Percentiles rank a stretch among this genome's conserved stretches.
Evolutionary conservation across 1,140 invertebrate species (phyloP).

Genomic region (Zophobas atratus): DNA sequence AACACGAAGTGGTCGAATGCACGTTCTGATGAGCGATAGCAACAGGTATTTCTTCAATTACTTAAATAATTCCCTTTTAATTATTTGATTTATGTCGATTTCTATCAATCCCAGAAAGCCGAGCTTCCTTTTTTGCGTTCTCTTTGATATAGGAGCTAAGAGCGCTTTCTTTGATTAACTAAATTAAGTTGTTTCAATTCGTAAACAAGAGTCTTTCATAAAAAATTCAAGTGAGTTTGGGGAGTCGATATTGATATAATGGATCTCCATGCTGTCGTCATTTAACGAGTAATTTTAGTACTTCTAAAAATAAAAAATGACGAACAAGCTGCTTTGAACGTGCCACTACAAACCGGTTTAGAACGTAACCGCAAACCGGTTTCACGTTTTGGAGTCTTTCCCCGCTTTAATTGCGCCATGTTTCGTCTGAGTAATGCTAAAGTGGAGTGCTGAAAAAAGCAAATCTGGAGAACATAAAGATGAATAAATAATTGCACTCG

Average conservation of each 20-base stretch:
- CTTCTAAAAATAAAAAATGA: too few relatives aligned
- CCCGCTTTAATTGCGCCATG: not conserved
- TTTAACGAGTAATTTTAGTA: not conserved
- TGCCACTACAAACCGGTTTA: too few relatives aligned
- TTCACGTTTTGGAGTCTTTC: too few relatives aligned
- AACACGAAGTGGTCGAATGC: constrained; percentile 8
- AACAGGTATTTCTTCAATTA: constrained; percentile 25
- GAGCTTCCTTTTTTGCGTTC: not conserved
- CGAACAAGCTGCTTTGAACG: too few relatives aligned
- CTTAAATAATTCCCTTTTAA: constrained; percentile 37
- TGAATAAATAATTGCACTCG: not conserved
- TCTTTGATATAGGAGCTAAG: not conserved
- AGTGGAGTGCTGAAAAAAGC: not conserved
- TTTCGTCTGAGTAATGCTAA: not conserved
- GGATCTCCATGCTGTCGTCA: not conserved
- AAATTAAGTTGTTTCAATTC: constrained; percentile 21
- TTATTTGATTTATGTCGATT: constrained; percentile 6
- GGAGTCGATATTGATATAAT: not conserved
- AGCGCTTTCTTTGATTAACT: not conserved
- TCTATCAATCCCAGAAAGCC: not conserved
- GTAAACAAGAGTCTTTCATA: not conserved
- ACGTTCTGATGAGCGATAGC: constrained; percentile 6
- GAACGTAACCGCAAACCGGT: too few relatives aligned
- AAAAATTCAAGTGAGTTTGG: constrained; percentile 5
- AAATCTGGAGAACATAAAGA: not conserved